Base-by-base conservation (phyloP, 2,888 invertebrate genomes). In the Itoplectis maculator region DNA sequence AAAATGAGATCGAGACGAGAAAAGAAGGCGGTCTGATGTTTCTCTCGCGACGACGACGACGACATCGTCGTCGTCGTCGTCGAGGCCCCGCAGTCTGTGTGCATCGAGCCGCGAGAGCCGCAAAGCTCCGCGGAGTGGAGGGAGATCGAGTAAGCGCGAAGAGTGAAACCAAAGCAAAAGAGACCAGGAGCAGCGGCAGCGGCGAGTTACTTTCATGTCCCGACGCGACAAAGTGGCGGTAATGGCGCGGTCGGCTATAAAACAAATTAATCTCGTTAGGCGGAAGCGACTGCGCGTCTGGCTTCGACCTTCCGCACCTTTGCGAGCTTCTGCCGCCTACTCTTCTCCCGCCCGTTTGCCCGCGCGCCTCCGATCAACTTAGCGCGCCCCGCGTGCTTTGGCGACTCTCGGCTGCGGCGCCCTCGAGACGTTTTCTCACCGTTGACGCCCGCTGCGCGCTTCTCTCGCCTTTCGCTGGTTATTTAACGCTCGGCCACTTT, bases 201-300 rank as follows among this genome's bases (percentile, higher is more conserved):
- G 87, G 85, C 86, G 85, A 90, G 88, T 88, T 88, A 88, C 89
- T 90, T 88, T 90, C 89, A 87, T 88, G 89, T 89, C 73, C 29
- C 79, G 72, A 54, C 84, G 82, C 86, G 86, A 84, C 86, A 86
- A 86, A 87, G 88, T 87, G 88, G 86, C 87, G 87, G 88, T 88
- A 59, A 70, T 66, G 87, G 84, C 87, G 88, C 86, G 86, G 88
- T 88, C 88, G 89, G 88, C 88, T 89, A 90, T 90, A 89, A 90
- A 90, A 91, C 90, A 91, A 89, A 91, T 91, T 91, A 91, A 91
- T 91, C 90, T 90, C 88, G 89, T 91, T 91, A 91, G 88, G 86
- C 40, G 86, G 86, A 84, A 88, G 88, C 88, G 87, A 87, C 89
- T 89, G 84, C 86, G 68, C 51, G 78, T 37, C 47, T 75, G 72